Base-by-base conservation (phyloP, 2,888 invertebrate species). In the Scaptomyza tumidula region DNA sequence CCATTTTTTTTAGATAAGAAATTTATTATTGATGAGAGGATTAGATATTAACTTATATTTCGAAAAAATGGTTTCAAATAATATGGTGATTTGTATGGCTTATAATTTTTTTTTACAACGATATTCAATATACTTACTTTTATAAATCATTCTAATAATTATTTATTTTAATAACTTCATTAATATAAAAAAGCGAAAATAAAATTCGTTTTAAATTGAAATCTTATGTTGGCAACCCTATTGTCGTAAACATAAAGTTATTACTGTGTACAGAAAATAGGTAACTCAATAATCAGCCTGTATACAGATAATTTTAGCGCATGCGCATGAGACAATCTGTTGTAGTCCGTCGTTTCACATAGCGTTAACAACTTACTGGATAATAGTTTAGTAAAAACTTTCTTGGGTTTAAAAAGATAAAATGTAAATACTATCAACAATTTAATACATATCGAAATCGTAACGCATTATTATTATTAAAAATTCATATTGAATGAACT, bases 291-390 rank as follows among this genome's bases (percentile, higher is more conserved):
- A 85, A 86, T 84, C 73, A 75, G 72, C 59, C 73, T 84, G 84
- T 86, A 86, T 85, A 85, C 84, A 86, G 81, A 79, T 71, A 79
- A 78, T 86, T 81, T 70, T 63, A 64, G 81, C 84, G 86, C 84
- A 84, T 86, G 84, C 84, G 81, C 74, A 66, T 79, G 41, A 58
- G 41, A 62, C 53, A 77, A 75, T 60, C 60, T 61, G 63, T 74
- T 83, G 74, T 80, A 77, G 78, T 86, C 80, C 84, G 80, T 86
- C 62, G 71, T 74, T 77, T 80, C 82, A 77, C 73, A 72, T 78
- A 80, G 77, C 86, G 78, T 71, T 75, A 62, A 70, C 80, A 84
- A 78, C 71, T 80, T 73, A 74, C 75, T 71, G 73, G 70, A 66
- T 66, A 80, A 73, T 74, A 83, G 81, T 77, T 75, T 69, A 69